Percentiles rank a stretch among this genome's conserved stretches.
These are phyloP conservation scores for Trichopoda pennipes DNA, from an alignment of 2,888 invertebrate genomes.

Conservation along the genomic window DNA sequence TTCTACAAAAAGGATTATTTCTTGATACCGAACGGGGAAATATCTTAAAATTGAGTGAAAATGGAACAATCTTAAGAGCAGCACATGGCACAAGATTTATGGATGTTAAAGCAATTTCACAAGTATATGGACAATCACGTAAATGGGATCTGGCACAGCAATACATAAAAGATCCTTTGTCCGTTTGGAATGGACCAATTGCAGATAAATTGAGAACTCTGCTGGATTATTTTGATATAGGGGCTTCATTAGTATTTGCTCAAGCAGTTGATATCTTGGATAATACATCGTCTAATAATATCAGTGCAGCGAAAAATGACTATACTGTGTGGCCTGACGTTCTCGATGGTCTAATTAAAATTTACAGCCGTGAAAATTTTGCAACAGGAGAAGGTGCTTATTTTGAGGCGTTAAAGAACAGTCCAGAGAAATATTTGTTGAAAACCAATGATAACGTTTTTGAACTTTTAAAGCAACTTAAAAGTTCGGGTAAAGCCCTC, in stretches of 20 bases:
- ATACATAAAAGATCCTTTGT: slow-evolving; percentile 83
- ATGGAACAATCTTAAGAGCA: slow-evolving; percentile 85
- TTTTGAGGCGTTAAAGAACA: slow-evolving; percentile 83
- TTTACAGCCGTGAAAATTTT: slow-evolving; percentile 84
- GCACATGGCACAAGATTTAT: slow-evolving; percentile 86
- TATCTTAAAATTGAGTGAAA: slow-evolving; percentile 84
- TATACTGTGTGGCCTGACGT: slow-evolving; percentile 86
- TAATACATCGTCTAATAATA: slow-evolving; percentile 71
- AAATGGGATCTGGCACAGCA: slow-evolving; percentile 83
- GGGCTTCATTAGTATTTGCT: slow-evolving; percentile 85
- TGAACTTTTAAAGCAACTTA: slow-evolving; percentile 84
- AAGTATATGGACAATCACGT: slow-evolving; percentile 83
- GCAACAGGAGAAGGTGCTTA: slow-evolving; percentile 83
- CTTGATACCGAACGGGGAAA: slow-evolving; percentile 86
- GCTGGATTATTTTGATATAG: slow-evolving; percentile 88
- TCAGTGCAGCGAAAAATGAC: slow-evolving; percentile 71
- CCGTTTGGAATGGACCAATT: slow-evolving; percentile 85
- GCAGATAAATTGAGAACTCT: slow-evolving; percentile 84
- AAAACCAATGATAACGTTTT: slow-evolving; percentile 82
- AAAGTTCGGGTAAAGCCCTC: slow-evolving; percentile 82
- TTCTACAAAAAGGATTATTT: slow-evolving; percentile 87
- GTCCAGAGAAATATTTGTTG: slow-evolving; percentile 84
- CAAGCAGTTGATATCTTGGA: slow-evolving; percentile 86
- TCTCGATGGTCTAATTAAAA: slow-evolving; percentile 83
- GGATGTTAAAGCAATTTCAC: slow-evolving; percentile 82